These are phyloP conservation scores for Athalia circularis DNA, from an alignment of 2,888 invertebrate genomes.

Conservation along the genomic window DNA sequence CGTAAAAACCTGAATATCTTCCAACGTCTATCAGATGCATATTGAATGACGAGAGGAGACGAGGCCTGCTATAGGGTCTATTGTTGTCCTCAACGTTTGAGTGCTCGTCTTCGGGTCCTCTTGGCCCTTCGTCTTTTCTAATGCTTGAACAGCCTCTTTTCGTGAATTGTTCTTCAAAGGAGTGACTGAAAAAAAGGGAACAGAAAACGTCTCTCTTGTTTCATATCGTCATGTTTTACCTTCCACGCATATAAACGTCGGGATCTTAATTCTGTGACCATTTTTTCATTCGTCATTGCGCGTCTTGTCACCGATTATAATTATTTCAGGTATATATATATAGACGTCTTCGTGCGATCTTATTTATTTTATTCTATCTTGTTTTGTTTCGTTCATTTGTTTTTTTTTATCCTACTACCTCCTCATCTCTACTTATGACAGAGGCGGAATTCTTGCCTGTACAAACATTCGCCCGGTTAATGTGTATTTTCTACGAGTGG, in stretches of 20 bases:
- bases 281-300: not conserved
- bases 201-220: not conserved
- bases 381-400: too few relatives aligned
- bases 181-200: not conserved
- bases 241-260: not conserved
- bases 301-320: not conserved
- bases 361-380: too few relatives aligned
- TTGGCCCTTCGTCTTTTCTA: conserved; percentile 14
- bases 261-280: not conserved
- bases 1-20: conserved; percentile 58
- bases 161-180: conserved; percentile 17
- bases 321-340: not conserved
- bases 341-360: too few relatives aligned
- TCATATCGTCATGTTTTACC: conserved; percentile 1
- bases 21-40: conserved; percentile 62
- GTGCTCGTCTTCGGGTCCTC: conserved; percentile 35
- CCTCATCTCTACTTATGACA: too few relatives aligned
- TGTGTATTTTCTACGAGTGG: conserved; percentile 12
- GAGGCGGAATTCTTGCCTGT: not conserved
- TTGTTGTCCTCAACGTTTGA: conserved; percentile 56
- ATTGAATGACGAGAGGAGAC: conserved; percentile 60
- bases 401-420: not conserved
- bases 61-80: conserved; percentile 58
- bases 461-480: not conserved
- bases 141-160: not conserved